Evolutionary conservation across 2,888 invertebrate genomes (phyloP).

Genomic region (Cyclophora albipunctata): DNA sequence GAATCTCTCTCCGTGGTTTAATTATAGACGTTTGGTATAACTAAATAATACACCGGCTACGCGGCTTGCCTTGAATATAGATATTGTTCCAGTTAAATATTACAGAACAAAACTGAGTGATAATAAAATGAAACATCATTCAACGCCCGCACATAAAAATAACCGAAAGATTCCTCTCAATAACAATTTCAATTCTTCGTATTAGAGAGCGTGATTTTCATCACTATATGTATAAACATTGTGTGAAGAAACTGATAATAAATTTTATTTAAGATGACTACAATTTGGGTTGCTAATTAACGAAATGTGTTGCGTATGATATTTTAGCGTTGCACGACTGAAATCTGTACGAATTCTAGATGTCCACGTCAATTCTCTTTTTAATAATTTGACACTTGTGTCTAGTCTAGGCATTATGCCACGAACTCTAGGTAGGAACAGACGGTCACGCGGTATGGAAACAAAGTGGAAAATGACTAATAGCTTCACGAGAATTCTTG

Average conservation of each 20-base stretch:
- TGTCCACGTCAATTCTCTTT: background rate
- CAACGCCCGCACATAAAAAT: no score
- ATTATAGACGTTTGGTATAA: slow-evolving; percentile 65
- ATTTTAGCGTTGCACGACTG: no score
- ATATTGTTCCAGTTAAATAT: slow-evolving; percentile 37
- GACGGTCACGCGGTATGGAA: background rate
- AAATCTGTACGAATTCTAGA: no score
- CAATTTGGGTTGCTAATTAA: no score
- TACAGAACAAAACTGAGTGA: slow-evolving; percentile 12
- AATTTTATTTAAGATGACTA: no score
- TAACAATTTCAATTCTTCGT: no score
- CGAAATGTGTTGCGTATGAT: no score
- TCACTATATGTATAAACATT: background rate
- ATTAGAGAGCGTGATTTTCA: no score
- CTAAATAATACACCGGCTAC: slow-evolving; percentile 54
- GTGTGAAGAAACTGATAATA: no score
- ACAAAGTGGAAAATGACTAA: slow-evolving; percentile 13
- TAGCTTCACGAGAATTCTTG: slow-evolving; percentile 15
- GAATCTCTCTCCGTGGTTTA: slow-evolving; percentile 65
- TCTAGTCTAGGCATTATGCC: no score
- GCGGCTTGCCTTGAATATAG: slow-evolving; percentile 46
- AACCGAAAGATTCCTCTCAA: no score
- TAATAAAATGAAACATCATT: no score
- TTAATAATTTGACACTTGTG: background rate
- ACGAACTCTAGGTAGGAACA: background rate